These are phyloP conservation scores for Pituophis catenifer DNA, from an alignment of 2,113 vertebrate species.

Conservation along the genomic window DNA sequence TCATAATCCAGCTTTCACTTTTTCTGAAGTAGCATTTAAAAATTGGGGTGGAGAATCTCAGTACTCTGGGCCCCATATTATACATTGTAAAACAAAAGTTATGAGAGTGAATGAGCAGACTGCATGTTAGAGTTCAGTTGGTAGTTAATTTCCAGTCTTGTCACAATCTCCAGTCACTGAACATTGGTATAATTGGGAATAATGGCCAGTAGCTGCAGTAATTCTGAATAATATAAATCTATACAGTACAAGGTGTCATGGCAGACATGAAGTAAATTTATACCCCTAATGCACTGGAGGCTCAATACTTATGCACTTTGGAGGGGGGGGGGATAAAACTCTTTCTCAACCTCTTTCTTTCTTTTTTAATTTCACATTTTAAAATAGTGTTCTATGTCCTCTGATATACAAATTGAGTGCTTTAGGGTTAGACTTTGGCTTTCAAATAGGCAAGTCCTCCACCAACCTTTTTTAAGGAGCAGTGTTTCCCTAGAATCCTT, in stretches of 20 bases:
- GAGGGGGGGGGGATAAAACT: background rate
- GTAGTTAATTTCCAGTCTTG: slow-evolving; percentile 37
- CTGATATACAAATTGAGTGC: background rate
- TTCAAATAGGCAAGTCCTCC: background rate
- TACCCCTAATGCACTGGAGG: slow-evolving; percentile 13
- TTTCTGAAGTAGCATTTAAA: background rate
- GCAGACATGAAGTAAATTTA: background rate
- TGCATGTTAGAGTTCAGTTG: slow-evolving; percentile 11
- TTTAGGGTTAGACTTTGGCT: background rate
- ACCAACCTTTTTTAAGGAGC: background rate
- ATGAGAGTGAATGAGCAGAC: slow-evolving; percentile 11
- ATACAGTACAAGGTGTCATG: background rate
- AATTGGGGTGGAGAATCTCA: background rate
- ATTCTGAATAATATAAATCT: slow-evolving; percentile 35
- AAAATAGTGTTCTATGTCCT: background rate
- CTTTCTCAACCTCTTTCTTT: background rate
- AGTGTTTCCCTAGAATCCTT: too few species aligned
- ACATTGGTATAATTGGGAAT: slow-evolving; percentile 41
- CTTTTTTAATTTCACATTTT: background rate
- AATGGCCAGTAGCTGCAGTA: slow-evolving; percentile 28
- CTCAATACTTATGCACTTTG: background rate
- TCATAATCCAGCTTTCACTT: background rate
- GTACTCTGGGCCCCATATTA: background rate
- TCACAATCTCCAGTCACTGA: slow-evolving; percentile 17
- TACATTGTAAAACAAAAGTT: slow-evolving; percentile 3